Base-by-base conservation (phyloP, 2,113 vertebrate genomes). In the Caranx ignobilis region DNA sequence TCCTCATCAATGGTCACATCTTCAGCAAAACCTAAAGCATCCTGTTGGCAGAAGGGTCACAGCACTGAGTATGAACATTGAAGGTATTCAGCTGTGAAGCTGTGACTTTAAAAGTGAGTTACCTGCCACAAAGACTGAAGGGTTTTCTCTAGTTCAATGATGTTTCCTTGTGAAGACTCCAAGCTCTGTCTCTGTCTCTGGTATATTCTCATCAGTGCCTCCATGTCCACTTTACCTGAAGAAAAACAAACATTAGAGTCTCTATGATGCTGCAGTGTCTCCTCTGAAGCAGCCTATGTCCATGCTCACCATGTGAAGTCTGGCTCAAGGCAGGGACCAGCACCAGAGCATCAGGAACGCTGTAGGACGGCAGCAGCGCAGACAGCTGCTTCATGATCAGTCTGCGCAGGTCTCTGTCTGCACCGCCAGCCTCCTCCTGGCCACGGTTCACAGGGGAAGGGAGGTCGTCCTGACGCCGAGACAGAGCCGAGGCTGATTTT, bases 101-200 rank as follows among this genome's bases (percentile, higher is more conserved):
- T 56, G 3, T 41, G 71, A 0, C 37, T 59, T 13, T 1, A 59
- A 21, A 67, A 0, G 2, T 43, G 15, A 18, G 15, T 9, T 96
- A 99, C 98, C 97, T 96, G 96, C 98, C 98, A 99, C 75, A 97
- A 89, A 78, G 86, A 82, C 87, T 94, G 94, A 75, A 99, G 92
- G 80, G 88, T 94, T 83, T 91, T 83, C 95, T 94, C 96, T 31
- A 97, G 88, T 82, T 95, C 91, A n/a, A 93, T 86, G 79, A 87
- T 37, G 35, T 93, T 92, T 75, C 50, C 86, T 52, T 75, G 80
- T 57, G 91, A 83, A 76, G 32, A 82, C 73, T 90, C 90, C 34
- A 77, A 89, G 83, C 85, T 55, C 48, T 56, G 89, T 85, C 93
- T 93, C 79, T 93, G 90, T 75, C 84, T 91, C 78, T 94, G 89